Percentiles rank a stretch among this genome's conserved stretches.
Conservation (phyloP, 37 sponge, comb jelly and placozoan genomes). For the Bolinopsis microptera region DNA sequence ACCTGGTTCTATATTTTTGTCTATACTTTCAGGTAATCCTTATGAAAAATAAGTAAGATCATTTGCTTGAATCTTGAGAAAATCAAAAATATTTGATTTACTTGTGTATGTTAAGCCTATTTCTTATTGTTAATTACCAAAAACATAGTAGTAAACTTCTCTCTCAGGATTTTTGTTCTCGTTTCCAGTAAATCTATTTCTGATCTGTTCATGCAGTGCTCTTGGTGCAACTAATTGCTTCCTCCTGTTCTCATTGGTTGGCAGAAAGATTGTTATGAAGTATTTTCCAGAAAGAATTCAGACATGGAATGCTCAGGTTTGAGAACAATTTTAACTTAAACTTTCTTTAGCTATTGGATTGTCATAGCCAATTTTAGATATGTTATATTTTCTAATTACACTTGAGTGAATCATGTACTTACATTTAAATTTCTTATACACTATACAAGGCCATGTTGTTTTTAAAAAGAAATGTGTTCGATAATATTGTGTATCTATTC, state of each 20-base stretch:
- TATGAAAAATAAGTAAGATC: too few relatives aligned
- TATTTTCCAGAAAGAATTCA: constrained; percentile 73
- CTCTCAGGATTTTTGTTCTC: constrained; percentile 81
- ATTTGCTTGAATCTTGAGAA: too few relatives aligned
- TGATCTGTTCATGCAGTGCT: constrained; percentile 84
- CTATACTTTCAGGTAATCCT: constrained; percentile 79
- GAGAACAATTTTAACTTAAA: too few relatives aligned
- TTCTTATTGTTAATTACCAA: background rate
- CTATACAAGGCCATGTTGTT: too few relatives aligned
- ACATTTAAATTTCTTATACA: too few relatives aligned
- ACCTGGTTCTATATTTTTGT: constrained; percentile 92
- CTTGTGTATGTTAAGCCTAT: background rate
- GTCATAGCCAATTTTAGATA: too few relatives aligned
- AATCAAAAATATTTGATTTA: too few relatives aligned
- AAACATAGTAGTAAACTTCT: background rate
- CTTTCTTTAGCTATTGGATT: too few relatives aligned
- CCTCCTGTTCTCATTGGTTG: constrained; percentile 79
- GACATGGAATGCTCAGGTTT: constrained; percentile 75
- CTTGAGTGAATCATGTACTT: too few relatives aligned
- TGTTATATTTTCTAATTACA: too few relatives aligned
- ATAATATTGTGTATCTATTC: too few relatives aligned
- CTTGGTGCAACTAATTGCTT: constrained; percentile 84
- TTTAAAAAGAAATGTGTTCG: too few relatives aligned
- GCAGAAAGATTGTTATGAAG: constrained; percentile 71
- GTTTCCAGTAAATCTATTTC: constrained; percentile 80